Conservation (phyloP, 2,888 invertebrate genomes). For the Ichneumoninae sp. region DNA sequence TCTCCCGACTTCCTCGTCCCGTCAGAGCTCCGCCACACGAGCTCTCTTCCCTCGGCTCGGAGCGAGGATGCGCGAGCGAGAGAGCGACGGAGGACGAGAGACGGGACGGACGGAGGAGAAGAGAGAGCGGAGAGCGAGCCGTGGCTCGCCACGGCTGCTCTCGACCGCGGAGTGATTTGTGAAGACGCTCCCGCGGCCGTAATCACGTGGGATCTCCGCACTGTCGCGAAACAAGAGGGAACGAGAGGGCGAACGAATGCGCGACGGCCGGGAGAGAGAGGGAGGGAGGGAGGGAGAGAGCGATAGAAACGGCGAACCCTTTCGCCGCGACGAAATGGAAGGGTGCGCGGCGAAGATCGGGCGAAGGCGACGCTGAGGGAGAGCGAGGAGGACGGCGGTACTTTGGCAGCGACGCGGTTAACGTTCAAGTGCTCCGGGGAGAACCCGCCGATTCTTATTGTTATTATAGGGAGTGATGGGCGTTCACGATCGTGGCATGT, state of each 20-base stretch:
- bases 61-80: conserved; percentile 4
- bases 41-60: conserved; percentile 54
- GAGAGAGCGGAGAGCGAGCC: conserved; percentile 53
- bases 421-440: conserved; percentile 13
- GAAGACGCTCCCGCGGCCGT: conserved; percentile 83
- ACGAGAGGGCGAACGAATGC: neutral
- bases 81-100: neutral
- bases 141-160: conserved; percentile 59
- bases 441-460: conserved; percentile 80
- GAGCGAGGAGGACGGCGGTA: conserved; percentile 72
- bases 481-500: conserved; percentile 82
- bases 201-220: conserved; percentile 84
- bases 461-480: conserved; percentile 84
- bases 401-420: conserved; percentile 49
- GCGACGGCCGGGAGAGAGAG: conserved; percentile 29
- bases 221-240: conserved; percentile 74
- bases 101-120: conserved; percentile 59
- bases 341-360: conserved; percentile 48
- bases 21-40: conserved; percentile 56
- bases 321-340: conserved; percentile 19
- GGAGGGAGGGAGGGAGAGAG: conserved; percentile 16
- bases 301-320: conserved; percentile 22
- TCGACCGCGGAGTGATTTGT: conserved; percentile 82
- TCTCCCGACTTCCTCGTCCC: conserved; percentile 31
- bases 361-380: conserved; percentile 66